These are phyloP conservation scores for Tetramorium simillimum DNA, from an alignment of 1,140 invertebrate species.

Conservation along the genomic window DNA sequence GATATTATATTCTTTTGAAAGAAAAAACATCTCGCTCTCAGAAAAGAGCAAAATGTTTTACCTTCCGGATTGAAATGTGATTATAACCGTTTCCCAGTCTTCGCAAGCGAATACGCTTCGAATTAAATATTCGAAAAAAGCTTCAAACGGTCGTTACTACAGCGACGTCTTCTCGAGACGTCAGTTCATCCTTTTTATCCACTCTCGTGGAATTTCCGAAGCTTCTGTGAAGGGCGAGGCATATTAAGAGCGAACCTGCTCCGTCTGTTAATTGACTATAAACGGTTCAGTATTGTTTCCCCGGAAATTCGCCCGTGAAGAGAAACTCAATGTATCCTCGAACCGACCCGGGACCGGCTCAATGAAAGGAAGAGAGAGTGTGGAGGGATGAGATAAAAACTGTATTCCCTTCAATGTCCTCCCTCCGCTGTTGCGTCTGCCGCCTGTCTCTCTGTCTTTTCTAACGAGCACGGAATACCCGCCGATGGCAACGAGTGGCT, in stretches of 20 bases:
- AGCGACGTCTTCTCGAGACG: slow-evolving; percentile 20
- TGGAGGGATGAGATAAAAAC: slow-evolving; percentile 41
- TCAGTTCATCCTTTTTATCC: slow-evolving; percentile 39
- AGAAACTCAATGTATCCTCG: slow-evolving; percentile 60
- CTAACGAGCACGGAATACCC: slow-evolving; percentile 67
- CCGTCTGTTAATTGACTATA: slow-evolving; percentile 79
- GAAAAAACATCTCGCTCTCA: background rate
- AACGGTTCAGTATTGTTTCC: slow-evolving; percentile 78
- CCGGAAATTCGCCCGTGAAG: slow-evolving; percentile 63
- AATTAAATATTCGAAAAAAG: slow-evolving; percentile 51
- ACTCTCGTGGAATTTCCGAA: slow-evolving; percentile 28
- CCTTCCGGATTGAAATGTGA: background rate
- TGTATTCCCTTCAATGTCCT: background rate
- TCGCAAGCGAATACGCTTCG: background rate
- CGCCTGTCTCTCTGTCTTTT: slow-evolving; percentile 25
- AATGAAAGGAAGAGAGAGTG: slow-evolving; percentile 41
- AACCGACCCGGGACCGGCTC: slow-evolving; percentile 11
- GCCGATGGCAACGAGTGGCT: slow-evolving; percentile 68
- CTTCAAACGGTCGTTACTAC: slow-evolving; percentile 17
- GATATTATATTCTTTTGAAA: background rate
- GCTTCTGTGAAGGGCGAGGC: slow-evolving; percentile 64
- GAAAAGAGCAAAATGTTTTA: slow-evolving; percentile 1
- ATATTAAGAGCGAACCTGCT: slow-evolving; percentile 65
- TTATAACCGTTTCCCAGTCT: background rate
- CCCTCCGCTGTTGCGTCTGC: background rate